phyloP scores from a whole-genome alignment of 2,113 vertebrate species.

The Symphodus melops region DNA sequence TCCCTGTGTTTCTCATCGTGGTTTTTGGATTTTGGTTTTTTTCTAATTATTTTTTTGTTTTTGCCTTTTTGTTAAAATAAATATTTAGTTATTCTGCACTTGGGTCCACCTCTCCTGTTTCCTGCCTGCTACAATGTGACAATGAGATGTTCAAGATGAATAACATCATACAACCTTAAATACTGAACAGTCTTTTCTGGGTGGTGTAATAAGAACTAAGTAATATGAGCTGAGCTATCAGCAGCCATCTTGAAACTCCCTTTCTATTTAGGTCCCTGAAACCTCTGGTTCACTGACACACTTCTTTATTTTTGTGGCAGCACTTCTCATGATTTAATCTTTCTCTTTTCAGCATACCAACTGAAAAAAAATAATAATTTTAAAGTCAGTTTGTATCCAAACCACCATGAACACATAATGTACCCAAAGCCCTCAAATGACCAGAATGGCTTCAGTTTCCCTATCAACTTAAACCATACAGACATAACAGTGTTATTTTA shows the following conservation, averaged over 20 bases:
- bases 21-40: too few relatives aligned
- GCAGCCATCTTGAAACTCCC: conserved; percentile 42
- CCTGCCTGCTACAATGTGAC: too few relatives aligned
- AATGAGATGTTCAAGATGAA: background rate
- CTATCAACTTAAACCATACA: too few relatives aligned
- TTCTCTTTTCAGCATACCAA: background rate
- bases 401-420: too few relatives aligned
- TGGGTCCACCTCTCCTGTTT: too few relatives aligned
- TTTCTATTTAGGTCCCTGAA: conserved; percentile 53
- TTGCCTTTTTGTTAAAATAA: too few relatives aligned
- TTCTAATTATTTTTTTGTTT: too few relatives aligned
- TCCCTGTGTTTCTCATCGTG: too few relatives aligned
- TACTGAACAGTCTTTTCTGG: background rate
- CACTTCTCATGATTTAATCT: background rate
- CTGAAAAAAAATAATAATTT: too few relatives aligned
- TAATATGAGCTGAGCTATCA: conserved; percentile 8
- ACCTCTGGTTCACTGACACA: conserved; percentile 51
- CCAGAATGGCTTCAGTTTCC: background rate
- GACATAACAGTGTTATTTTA: too few relatives aligned
- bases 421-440: background rate
- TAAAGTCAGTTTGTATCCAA: too few relatives aligned
- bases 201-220: conserved; percentile 39
- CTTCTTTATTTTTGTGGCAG: conserved; percentile 28
- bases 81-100: too few relatives aligned
- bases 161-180: conserved; percentile 7